Evolutionary conservation across 2,797 vertebrate species (phyloP).

Genomic region (Acomys russatus): DNA sequence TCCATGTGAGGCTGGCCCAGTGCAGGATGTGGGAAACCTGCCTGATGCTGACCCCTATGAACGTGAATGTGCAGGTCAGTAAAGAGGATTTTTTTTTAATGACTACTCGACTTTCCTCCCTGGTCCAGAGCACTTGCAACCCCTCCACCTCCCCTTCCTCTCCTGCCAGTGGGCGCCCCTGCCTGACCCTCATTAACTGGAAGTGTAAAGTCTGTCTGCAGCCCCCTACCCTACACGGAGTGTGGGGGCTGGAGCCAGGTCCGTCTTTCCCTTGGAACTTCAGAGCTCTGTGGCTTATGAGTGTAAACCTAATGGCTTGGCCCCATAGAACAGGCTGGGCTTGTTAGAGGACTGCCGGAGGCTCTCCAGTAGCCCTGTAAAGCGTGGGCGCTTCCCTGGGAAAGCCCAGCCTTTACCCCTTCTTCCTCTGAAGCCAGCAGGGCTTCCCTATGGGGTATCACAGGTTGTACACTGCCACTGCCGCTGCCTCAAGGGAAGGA

Average conservation of each 20-base stretch:
- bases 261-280: constrained; percentile 45
- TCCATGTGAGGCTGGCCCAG: neutral
- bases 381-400: neutral
- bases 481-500: neutral
- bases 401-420: neutral
- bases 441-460: neutral
- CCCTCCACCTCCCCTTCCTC: constrained; percentile 69
- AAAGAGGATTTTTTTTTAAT: constrained; percentile 58
- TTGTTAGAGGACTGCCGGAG: constrained; percentile 32
- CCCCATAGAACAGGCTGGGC: constrained; percentile 28
- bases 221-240: constrained; percentile 54
- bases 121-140: neutral
- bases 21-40: constrained; percentile 7
- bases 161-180: constrained; percentile 70
- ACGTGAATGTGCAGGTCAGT: neutral
- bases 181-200: constrained; percentile 86
- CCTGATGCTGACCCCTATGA: neutral
- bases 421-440: neutral
- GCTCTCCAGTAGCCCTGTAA: constrained; percentile 33
- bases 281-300: constrained; percentile 68
- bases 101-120: neutral
- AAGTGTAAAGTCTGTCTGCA: constrained; percentile 85
- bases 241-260: constrained; percentile 57
- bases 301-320: neutral
- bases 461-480: neutral